Percentiles rank a stretch among this genome's conserved stretches.
Conservation (phyloP, 1,140 invertebrate genomes). For the Hermetia illucens region DNA sequence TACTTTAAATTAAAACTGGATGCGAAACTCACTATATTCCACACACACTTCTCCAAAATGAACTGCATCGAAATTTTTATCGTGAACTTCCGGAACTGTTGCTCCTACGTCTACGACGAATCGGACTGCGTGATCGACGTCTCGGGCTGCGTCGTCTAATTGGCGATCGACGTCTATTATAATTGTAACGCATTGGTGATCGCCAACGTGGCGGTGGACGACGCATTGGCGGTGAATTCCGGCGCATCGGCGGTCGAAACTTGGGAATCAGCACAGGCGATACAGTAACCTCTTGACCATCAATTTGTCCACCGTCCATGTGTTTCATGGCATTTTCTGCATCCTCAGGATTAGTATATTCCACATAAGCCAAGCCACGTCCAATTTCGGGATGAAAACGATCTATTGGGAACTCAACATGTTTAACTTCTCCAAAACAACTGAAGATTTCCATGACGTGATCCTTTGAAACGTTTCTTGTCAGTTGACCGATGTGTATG, state of each 20-base stretch:
- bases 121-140: conserved; percentile 27
- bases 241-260: conserved; percentile 44
- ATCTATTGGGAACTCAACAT: conserved; percentile 79
- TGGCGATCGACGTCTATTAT: conserved; percentile 19
- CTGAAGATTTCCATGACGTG: conserved; percentile 93
- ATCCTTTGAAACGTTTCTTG: conserved; percentile 83
- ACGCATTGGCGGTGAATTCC: conserved; percentile 45
- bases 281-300: conserved; percentile 89
- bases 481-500: conserved; percentile 84
- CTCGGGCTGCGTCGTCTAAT: conserved; percentile 18
- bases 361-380: conserved; percentile 86
- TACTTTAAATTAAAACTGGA: too few species aligned
- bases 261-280: conserved; percentile 75
- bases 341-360: conserved; percentile 85
- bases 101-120: conserved; percentile 23
- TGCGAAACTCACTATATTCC: too few species aligned
- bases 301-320: conserved; percentile 92
- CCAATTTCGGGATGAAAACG: conserved; percentile 72
- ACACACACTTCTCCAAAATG: too few species aligned
- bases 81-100: conserved; percentile 29
- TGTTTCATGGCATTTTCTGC: conserved; percentile 98
- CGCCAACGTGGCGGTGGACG: conserved; percentile 44
- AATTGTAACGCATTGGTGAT: conserved; percentile 37
- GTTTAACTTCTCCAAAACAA: conserved; percentile 79
- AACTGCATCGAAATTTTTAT: conserved; percentile 10